Percentiles rank a stretch among this genome's conserved stretches.
Conservation (phyloP, 2,113 vertebrate genomes). For the Epinephelus cyanopodus region DNA sequence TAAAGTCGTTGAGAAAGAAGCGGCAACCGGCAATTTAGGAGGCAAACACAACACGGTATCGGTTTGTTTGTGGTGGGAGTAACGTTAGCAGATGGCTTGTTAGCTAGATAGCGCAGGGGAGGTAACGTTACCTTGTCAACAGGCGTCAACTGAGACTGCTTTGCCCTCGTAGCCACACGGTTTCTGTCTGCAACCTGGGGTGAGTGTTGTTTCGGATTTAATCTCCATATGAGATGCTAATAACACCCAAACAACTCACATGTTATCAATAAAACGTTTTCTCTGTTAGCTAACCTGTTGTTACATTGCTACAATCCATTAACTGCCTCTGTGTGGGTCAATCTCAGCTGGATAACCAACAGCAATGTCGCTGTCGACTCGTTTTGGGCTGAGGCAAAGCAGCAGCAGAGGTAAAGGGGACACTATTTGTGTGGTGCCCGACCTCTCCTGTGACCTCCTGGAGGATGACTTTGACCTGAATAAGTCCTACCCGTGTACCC, state of each 20-base stretch:
- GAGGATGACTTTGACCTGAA: conserved; percentile 78
- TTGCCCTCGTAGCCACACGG: neutral
- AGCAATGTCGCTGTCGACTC: conserved; percentile 73
- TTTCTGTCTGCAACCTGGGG: conserved; percentile 12
- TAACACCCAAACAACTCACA: neutral
- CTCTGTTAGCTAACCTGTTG: neutral
- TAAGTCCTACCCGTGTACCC: conserved; percentile 77
- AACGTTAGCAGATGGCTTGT: conserved; percentile 51
- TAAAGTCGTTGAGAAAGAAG: neutral
- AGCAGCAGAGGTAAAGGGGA: conserved; percentile 48
- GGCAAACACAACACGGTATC: neutral
- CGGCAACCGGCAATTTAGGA: neutral
- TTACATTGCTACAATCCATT: neutral
- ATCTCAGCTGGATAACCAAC: conserved; percentile 8
- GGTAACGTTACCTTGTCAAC: conserved; percentile 73
- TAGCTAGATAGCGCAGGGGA: conserved; percentile 38
- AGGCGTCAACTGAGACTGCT: conserved; percentile 53
- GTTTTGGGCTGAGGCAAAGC: conserved; percentile 10
- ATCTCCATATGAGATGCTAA: neutral
- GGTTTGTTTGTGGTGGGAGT: conserved; percentile 31
- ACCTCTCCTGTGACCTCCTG: conserved; percentile 34
- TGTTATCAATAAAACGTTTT: neutral
- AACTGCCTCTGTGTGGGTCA: neutral
- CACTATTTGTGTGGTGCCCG: conserved; percentile 67
- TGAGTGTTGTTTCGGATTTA: conserved; percentile 24